These are phyloP conservation scores for Smutsia gigantea DNA, from an alignment of 2,797 vertebrate genomes.

Conservation along the genomic window DNA sequence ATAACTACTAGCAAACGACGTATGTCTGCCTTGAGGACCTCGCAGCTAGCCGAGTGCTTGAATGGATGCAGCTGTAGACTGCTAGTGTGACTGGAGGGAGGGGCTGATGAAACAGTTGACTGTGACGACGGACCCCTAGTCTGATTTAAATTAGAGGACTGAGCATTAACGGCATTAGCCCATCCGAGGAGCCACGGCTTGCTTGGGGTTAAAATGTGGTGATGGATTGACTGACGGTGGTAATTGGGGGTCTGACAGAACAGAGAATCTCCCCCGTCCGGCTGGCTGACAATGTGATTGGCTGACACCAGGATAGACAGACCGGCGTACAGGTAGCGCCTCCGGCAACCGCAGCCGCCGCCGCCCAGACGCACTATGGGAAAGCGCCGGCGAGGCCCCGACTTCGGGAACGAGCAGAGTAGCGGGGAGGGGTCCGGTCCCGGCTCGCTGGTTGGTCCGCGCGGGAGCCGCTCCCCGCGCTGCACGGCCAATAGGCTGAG, in stretches of 20 bases:
- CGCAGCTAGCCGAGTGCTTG: neutral
- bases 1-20: neutral
- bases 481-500: constrained; percentile 63
- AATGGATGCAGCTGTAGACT: neutral
- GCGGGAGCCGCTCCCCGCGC: neutral
- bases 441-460: constrained; percentile 49
- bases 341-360: neutral
- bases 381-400: neutral
- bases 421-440: constrained; percentile 44
- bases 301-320: constrained; percentile 54
- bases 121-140: neutral
- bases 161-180: neutral
- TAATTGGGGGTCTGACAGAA: constrained; percentile 54
- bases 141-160: neutral
- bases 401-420: neutral
- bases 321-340: neutral
- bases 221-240: constrained; percentile 40
- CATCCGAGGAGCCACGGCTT: neutral
- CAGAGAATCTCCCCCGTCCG: neutral
- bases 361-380: constrained; percentile 64
- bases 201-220: constrained; percentile 37
- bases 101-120: neutral
- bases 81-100: neutral
- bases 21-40: neutral
- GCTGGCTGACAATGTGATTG: constrained; percentile 64